Evolutionary conservation across 1,140 invertebrate species (phyloP), one percentile per base, ranked within the genome.

Genomic region (Drosophila persimilis): DNA sequence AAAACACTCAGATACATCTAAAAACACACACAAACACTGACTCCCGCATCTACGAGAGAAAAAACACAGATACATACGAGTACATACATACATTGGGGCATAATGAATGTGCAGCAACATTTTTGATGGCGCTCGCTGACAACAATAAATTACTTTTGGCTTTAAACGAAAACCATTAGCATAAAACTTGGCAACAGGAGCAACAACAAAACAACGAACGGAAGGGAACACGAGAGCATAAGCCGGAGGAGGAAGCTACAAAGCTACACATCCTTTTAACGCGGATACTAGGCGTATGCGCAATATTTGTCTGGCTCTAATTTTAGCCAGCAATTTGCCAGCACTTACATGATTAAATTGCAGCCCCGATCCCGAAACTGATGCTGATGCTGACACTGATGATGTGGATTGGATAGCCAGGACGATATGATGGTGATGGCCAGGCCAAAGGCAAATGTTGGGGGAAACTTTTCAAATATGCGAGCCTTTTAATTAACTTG

Each of bases 81-180:
- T 31, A 61, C 70, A 48, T 58, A 39, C 29, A 35, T 43, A 39
- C 35, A 29, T 48, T 80, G 77, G 70, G 74, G 56, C 83, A 79
- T 88, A 88, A 88, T 88, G 83, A 86, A 88, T 88, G 83, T 88
- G 83, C 83, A 89, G 83, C 84, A 88, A 81, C 78, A 88, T 88
- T 88, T 88, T 88, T 88, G 83, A 88, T 88, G 83, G 78, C 85
- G 78, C 83, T 74, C 78, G 79, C 83, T 88, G 78, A 88, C 84
- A 88, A 88, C 83, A 88, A 88, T 88, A 88, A 88, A 88, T 88
- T 88, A 88, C 83, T 88, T 88, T 88, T 88, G 83, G 84, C 83
- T 88, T 88, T 88, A 88, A 88, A 72, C 83, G 83, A 88, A 88
- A 88, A 77, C 83, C 83, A 88, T 88, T 88, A 88, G 83, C 83